Base-by-base conservation (phyloP, 2,113 vertebrate species). In the Pheucticus melanocephalus region DNA sequence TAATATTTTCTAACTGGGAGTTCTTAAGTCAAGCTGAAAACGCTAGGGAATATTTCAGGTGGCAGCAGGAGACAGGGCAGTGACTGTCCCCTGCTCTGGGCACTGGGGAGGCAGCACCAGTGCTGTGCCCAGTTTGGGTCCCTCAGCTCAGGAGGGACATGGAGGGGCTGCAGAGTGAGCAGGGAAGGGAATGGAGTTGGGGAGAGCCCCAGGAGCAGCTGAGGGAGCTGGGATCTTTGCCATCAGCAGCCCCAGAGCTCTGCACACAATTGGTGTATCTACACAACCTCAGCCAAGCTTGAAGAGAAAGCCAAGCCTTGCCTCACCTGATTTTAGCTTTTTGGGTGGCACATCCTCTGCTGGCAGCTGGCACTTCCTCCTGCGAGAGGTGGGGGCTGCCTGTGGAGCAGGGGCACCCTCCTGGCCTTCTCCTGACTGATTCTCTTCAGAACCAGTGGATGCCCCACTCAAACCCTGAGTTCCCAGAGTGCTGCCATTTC, bases 241-340 rank as follows among this genome's bases (percentile, higher is more conserved):
- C 8, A 28, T 4, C 23, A 57, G 70, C 45, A 75, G 56, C 23
- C 45, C 15, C 13, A 15, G 37, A 56, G 17, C 9, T 30, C 31
- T 37, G 47, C 21, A 40, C 25, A 40, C 1, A 2, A 40, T 5
- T 66, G 4, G 8, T 68, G 2, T 3, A 28, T 0, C 33, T 11
- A 14, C 4, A 64, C 5, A 28, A 53, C 23, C 17, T 31, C 18
- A 16, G 15, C 6, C 45, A 44, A 2, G 15, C 21, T 40, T 2
- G 21, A 82, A 65, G 0, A 30, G 20, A 78, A 86, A 94, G 15
- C 9, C 64, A 57, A 54, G 10, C n/a, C 17, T 72, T n/a, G 54
- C 23, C 91, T 96, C 92, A 98, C 97, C 97, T 94, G 93, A n/a
- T 86, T 88, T 97, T 1, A 76, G 3, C 11, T 60, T 90, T 72